Percentiles rank a stretch among this genome's conserved stretches.
Conservation (phyloP, 2,888 invertebrate species). For the Drosophila mercatorum region DNA sequence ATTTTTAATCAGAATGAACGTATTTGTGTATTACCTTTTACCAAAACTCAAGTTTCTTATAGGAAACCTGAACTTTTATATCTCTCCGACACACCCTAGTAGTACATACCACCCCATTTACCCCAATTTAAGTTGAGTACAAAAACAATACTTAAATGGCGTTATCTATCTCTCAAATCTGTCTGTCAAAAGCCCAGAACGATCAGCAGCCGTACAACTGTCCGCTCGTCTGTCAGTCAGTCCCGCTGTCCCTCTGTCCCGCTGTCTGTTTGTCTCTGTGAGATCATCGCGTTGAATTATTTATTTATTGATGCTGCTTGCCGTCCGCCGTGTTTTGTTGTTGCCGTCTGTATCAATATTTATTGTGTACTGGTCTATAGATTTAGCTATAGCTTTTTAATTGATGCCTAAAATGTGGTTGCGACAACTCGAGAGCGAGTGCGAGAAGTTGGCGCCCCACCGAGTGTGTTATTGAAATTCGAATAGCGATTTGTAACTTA, state of each 20-base stretch:
- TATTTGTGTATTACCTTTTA: no score
- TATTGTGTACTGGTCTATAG: conserved; percentile 40
- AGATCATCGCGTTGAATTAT: conserved; percentile 76
- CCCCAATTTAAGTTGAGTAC: background rate
- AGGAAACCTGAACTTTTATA: no score
- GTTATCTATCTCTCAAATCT: conserved; percentile 55
- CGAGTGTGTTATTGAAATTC: conserved; percentile 56
- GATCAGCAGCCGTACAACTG: conserved; percentile 68
- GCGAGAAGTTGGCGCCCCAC: conserved; percentile 45
- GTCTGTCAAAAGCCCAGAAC: conserved; percentile 46
- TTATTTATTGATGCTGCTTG: conserved; percentile 62
- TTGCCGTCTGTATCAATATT: conserved; percentile 57
- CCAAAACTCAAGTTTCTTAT: no score
- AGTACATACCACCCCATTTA: background rate
- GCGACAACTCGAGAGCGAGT: conserved; percentile 39
- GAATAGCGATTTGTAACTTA: conserved; percentile 59
- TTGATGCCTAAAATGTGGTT: conserved; percentile 76
- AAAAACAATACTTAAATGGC: conserved; percentile 21
- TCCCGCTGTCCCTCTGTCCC: no score
- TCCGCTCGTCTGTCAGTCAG: conserved; percentile 23
- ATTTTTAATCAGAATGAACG: no score
- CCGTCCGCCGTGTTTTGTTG: conserved; percentile 24
- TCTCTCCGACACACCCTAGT: no score
- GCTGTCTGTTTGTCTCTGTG: conserved; percentile 37
- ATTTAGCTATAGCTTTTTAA: conserved; percentile 49